Evolutionary conservation across 2,888 invertebrate genomes (phyloP), one percentile per base, ranked within the genome.

Genomic region (Papilio protenor): DNA sequence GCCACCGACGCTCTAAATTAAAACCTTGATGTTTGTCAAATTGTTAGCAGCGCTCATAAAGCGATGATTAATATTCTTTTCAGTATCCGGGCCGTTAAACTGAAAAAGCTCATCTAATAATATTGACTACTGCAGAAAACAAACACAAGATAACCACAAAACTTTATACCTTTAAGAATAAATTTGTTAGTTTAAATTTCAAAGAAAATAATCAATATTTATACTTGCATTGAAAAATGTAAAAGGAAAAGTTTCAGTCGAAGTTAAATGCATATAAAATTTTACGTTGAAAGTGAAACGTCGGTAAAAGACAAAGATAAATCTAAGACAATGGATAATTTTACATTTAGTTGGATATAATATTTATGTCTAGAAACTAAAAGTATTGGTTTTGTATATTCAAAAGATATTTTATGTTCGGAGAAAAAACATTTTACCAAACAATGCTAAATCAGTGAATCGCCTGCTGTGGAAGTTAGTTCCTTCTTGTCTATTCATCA

Each of bases 341-440:
- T 72, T 33, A 72, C 11, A 55, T 55, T 52, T 18, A 72, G 72
- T 27, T 33, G 71, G 75, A 78, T 82, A 78, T 82, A 85, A 83
- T 66, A 12, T 45, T 45, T 66, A 66, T 66, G 40, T 66, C 33
- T 64, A 64, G 64, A 64, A 18, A 64, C 40, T 21, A 16, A 52
- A 61, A 61, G 12, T 59, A 59, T 23, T 61, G 27, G 61, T 14
- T 59, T 59, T 23, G 23, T 14, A 59, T 14, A 12, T 61, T 16
- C 61, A 5, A 23, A 23, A 59, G 59, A 6, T 4, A 18, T n/a
- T 55, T 55, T 18, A 16, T 23, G 14, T 12, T 59, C 6, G n/a
- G 8, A 23, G 23, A 59, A 61, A 61, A 61, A 27, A 61, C 6
- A 2, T 27, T 59, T 59, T 12, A 59, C 21, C 23, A 59, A 21